Conservation (phyloP, 2,888 invertebrate genomes). For the Therioaphis trifolii region DNA sequence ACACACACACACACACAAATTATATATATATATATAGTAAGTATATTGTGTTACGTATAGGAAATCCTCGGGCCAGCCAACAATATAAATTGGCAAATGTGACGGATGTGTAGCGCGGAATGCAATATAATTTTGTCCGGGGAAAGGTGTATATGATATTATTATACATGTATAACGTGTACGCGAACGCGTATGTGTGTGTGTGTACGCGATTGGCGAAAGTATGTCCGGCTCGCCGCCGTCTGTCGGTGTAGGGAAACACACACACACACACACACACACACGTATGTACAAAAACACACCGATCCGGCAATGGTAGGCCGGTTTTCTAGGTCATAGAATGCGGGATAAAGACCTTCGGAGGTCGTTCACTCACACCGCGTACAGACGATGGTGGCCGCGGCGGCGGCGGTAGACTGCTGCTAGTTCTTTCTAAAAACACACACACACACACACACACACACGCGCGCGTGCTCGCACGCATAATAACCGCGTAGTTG, state of each 20-base stretch:
- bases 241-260: not conserved
- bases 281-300: not conserved
- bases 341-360: constrained; percentile 56
- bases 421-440: not conserved
- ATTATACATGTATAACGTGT: too few relatives aligned
- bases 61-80: not conserved
- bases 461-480: too few relatives aligned
- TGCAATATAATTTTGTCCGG: constrained; percentile 40
- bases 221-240: constrained; percentile 57
- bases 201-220: constrained; percentile 40
- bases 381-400: not conserved
- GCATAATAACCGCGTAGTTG: too few relatives aligned
- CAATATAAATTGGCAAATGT: constrained; percentile 20
- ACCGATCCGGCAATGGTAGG: constrained; percentile 48
- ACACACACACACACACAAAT: too few relatives aligned
- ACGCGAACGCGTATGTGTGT: not conserved
- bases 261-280: not conserved
- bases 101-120: constrained; percentile 56
- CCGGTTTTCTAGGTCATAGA: constrained; percentile 61
- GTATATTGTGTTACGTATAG: not conserved
- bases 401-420: constrained; percentile 1
- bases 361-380: constrained; percentile 62
- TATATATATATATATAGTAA: too few relatives aligned
- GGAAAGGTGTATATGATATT: constrained; percentile 32
- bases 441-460: too few relatives aligned